Percentiles rank a stretch among this genome's conserved stretches.
phyloP scores from a whole-genome alignment of 2,113 vertebrate genomes.

The Melanostigma gelatinosum region DNA sequence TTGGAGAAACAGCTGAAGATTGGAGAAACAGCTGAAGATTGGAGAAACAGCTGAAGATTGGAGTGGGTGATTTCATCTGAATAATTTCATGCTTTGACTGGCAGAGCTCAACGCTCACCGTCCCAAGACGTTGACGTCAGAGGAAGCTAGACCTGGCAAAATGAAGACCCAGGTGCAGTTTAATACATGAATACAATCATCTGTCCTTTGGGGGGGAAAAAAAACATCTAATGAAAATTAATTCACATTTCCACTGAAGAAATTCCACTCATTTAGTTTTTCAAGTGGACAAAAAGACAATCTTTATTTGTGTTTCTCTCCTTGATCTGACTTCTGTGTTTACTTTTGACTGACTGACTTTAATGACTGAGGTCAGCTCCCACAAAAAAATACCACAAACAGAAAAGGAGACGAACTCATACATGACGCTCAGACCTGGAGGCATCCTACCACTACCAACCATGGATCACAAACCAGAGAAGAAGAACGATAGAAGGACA shows the following conservation, averaged over 20 bases:
- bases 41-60: conserved; percentile 71
- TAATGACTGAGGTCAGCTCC: conserved; percentile 68
- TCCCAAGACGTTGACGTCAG: conserved; percentile 61
- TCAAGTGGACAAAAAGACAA: conserved; percentile 81
- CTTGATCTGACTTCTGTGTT: conserved; percentile 74
- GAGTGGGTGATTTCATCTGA: conserved; percentile 75
- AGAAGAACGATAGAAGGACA: conserved; percentile 72
- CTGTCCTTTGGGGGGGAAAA: conserved; percentile 1
- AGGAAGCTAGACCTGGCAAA: conserved; percentile 43
- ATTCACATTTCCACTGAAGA: conserved; percentile 60
- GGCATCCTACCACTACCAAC: conserved; percentile 77
- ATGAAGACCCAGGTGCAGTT: conserved; percentile 53
- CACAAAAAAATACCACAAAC: conserved; percentile 72
- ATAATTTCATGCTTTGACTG: conserved; percentile 80
- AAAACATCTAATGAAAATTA: conserved; percentile 40
- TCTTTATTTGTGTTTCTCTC: conserved; percentile 83
- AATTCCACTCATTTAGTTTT: conserved; percentile 62
- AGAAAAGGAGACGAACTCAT: conserved; percentile 78
- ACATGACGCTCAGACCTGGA: conserved; percentile 76
- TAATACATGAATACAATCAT: conserved; percentile 52
- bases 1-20: too few relatives aligned
- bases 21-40: conserved; percentile 70
- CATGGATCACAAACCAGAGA: conserved; percentile 77
- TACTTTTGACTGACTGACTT: conserved; percentile 68
- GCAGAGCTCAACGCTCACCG: conserved; percentile 63